Conservation (phyloP, 2,888 invertebrate species). For the Noctua janthina region DNA sequence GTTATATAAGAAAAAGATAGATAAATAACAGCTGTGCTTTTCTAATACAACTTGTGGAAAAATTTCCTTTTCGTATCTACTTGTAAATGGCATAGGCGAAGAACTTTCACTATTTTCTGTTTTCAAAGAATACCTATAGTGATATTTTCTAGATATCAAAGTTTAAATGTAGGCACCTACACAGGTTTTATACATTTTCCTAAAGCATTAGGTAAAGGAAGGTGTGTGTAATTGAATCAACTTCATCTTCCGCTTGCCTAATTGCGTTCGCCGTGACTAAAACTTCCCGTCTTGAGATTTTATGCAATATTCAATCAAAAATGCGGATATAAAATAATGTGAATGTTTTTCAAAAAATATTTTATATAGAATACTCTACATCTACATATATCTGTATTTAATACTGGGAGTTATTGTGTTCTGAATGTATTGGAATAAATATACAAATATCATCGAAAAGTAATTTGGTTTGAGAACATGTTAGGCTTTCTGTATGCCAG, state of each 20-base stretch:
- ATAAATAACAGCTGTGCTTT: conserved; percentile 34
- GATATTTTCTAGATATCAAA: conserved; percentile 3
- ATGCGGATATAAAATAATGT: background rate
- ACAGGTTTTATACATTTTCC: background rate
- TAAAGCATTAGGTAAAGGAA: conserved; percentile 25
- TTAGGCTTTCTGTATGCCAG: background rate
- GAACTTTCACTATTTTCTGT: conserved; percentile 50
- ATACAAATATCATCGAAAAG: background rate
- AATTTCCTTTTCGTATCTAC: conserved; percentile 39
- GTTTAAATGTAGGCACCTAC: background rate
- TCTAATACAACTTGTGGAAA: conserved; percentile 31
- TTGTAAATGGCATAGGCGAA: conserved; percentile 35
- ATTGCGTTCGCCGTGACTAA: conserved; percentile 41
- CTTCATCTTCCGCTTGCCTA: conserved; percentile 47
- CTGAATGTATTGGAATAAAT: background rate
- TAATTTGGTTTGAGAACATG: background rate
- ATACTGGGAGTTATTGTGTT: background rate
- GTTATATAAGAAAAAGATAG: conserved; percentile 3
- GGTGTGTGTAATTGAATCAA: conserved; percentile 33
- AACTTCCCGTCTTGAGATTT: conserved; percentile 45
- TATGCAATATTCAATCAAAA: conserved; percentile 29
- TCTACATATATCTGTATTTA: background rate
- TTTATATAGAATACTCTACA: background rate
- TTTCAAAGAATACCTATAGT: conserved; percentile 32
- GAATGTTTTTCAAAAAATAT: background rate